A percentile compares a stretch with the other conserved stretches of the same genome.
These are phyloP conservation scores for Tiaroga cobitis DNA, from an alignment of 2,797 vertebrate species.

Conservation along the genomic window DNA sequence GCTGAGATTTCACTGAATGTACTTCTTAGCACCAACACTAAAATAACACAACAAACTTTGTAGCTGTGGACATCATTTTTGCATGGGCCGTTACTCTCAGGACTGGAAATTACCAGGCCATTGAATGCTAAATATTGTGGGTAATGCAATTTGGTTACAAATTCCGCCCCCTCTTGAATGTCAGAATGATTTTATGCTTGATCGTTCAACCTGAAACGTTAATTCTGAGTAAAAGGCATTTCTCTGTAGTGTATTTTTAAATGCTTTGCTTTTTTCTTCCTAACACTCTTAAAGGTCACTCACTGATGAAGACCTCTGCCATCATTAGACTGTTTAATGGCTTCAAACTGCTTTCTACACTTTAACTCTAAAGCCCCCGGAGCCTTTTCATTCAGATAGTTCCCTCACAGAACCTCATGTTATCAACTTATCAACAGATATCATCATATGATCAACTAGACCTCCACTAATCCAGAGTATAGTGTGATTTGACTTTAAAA, in stretches of 20 bases:
- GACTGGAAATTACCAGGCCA: background rate
- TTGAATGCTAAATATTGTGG: conserved; percentile 7
- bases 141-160: background rate
- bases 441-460: background rate
- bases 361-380: conserved; percentile 8
- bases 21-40: conserved; percentile 14
- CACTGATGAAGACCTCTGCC: conserved; percentile 3
- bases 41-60: background rate
- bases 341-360: conserved; percentile 26
- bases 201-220: conserved; percentile 2
- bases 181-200: conserved; percentile 29
- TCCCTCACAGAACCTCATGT: conserved; percentile 23
- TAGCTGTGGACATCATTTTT: conserved; percentile 12
- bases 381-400: conserved; percentile 26
- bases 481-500: background rate
- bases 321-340: conserved; percentile 14
- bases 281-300: conserved; percentile 36
- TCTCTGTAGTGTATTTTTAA: background rate
- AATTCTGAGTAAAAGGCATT: conserved; percentile 1
- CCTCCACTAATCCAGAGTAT: background rate
- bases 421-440: background rate
- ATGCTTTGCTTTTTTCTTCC: conserved; percentile 34
- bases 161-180: background rate
- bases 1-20: conserved; percentile 8
- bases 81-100: conserved; percentile 6